A percentile compares a stretch with the other conserved stretches of the same genome.
Evolutionary conservation across 2,888 invertebrate species (phyloP).

Genomic region (Brachylomia viminalis): DNA sequence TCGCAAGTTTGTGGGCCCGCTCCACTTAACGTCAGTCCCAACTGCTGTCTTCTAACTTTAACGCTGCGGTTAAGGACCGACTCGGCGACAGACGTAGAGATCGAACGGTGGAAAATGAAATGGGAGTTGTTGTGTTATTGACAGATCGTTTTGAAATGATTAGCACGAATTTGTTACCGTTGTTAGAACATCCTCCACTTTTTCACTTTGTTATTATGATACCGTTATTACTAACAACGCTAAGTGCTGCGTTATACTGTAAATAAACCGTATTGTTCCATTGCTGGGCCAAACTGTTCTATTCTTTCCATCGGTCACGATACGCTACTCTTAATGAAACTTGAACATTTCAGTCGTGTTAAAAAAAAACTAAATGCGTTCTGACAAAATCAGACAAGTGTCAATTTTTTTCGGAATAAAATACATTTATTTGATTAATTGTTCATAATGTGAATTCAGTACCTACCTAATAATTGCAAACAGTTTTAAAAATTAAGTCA

Average conservation of each 20-base stretch:
- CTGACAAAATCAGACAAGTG: not conserved
- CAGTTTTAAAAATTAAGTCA: not conserved
- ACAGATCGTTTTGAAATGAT: not conserved
- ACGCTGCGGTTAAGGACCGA: constrained; percentile 35
- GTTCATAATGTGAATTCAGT: not conserved
- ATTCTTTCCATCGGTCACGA: not conserved
- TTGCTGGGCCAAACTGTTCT: too few relatives aligned
- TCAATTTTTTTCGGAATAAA: not conserved
- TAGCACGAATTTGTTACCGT: not conserved
- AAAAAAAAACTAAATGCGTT: not conserved
- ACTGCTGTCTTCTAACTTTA: constrained; percentile 57
- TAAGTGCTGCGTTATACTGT: not conserved
- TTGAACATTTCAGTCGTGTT: not conserved
- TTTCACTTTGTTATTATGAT: not conserved
- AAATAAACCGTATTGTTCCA: not conserved
- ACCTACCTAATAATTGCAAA: not conserved
- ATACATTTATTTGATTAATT: not conserved
- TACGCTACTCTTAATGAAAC: not conserved
- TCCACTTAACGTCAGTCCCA: constrained; percentile 59
- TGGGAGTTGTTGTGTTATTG: not conserved
- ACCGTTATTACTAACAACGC: not conserved
- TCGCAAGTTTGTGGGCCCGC: constrained; percentile 53
- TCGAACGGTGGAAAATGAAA: constrained; percentile 31
- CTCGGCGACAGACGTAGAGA: constrained; percentile 1
- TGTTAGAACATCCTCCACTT: not conserved